phyloP scores from a whole-genome alignment of 2,888 invertebrate species.

The Tachina fera region DNA sequence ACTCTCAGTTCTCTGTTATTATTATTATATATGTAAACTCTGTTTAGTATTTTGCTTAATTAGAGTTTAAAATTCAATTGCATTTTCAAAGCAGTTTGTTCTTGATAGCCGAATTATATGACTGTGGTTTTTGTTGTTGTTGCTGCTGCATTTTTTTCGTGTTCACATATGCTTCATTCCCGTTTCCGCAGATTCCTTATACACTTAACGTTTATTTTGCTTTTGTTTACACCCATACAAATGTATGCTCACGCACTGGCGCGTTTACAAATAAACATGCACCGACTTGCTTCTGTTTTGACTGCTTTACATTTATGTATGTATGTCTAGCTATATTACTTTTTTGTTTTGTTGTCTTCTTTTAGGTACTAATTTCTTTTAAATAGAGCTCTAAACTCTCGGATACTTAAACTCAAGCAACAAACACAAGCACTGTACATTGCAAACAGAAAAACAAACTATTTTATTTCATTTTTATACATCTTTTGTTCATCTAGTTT shows the following conservation, averaged over 20 bases:
- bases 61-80: constrained; percentile 36
- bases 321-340: constrained; percentile 39
- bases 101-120: constrained; percentile 10
- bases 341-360: constrained; percentile 33
- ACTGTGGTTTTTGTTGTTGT: constrained; percentile 11
- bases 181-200: constrained; percentile 38
- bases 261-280: constrained; percentile 25
- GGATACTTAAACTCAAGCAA: constrained; percentile 3
- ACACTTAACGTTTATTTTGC: constrained; percentile 10
- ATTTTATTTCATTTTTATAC: constrained; percentile 37
- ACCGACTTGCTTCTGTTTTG: constrained; percentile 50
- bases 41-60: constrained; percentile 48
- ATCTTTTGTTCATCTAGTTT: constrained; percentile 26
- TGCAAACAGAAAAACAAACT: constrained; percentile 11
- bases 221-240: constrained; percentile 29
- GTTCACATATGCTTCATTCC: constrained; percentile 29
- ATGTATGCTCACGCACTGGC: not conserved
- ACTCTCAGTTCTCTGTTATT: constrained; percentile 53
- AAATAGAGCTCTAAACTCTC: constrained; percentile 36
- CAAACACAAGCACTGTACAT: constrained; percentile 14
- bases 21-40: constrained; percentile 51
- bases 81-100: constrained; percentile 6
- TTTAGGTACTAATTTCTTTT: constrained; percentile 34
- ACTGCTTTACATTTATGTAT: constrained; percentile 52
- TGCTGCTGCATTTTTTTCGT: constrained; percentile 22